Evolutionary conservation across 1,140 invertebrate genomes (phyloP).

Genomic region (Polyergus mexicanus): DNA sequence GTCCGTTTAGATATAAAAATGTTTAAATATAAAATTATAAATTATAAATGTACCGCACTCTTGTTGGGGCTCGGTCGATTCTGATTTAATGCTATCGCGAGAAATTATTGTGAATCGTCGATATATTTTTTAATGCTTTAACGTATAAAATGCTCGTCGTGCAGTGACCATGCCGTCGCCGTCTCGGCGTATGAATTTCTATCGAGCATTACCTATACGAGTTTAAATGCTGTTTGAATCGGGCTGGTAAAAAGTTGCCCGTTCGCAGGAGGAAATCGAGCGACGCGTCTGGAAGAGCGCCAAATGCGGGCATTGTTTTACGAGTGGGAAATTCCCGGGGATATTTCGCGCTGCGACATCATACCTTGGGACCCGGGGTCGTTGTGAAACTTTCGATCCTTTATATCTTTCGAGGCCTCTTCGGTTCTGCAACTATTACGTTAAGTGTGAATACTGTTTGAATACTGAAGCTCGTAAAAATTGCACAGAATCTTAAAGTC

Average conservation of each 20-base stretch:
- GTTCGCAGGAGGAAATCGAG: constrained; percentile 64
- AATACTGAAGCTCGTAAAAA: neutral
- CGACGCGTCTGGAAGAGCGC: constrained; percentile 71
- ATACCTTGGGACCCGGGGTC: neutral
- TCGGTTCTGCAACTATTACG: neutral
- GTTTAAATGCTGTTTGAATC: constrained; percentile 77
- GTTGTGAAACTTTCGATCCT: neutral
- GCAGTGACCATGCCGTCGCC: neutral
- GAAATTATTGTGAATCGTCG: neutral
- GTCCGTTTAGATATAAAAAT: neutral
- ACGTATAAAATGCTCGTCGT: neutral
- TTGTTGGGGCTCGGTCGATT: neutral
- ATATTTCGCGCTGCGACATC: constrained; percentile 40
- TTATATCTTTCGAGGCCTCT: constrained; percentile 5
- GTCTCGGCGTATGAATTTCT: constrained; percentile 75
- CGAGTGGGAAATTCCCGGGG: constrained; percentile 22
- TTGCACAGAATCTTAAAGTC: neutral
- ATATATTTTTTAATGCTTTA: neutral
- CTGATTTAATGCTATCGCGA: constrained; percentile 6
- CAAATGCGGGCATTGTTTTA: constrained; percentile 77
- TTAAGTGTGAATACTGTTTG: neutral
- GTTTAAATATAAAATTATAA: neutral
- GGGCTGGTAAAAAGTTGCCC: constrained; percentile 74
- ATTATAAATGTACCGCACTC: neutral
- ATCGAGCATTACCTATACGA: constrained; percentile 75